Evolutionary conservation across 2,797 vertebrate species (phyloP).

Genomic region (Oreonectes daqikongensis): DNA sequence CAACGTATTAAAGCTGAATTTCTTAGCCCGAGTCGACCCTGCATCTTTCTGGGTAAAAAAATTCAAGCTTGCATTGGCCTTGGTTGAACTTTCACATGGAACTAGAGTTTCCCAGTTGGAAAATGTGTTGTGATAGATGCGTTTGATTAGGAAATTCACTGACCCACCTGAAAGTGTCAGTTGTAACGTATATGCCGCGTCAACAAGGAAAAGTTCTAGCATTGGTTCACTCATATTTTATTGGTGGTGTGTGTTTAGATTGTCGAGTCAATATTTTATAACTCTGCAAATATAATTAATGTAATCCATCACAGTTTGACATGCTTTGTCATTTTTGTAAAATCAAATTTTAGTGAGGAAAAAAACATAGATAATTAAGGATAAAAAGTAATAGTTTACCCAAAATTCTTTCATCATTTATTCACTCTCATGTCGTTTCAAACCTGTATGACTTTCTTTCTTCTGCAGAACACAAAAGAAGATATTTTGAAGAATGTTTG

Average conservation of each 20-base stretch:
- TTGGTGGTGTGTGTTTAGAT: background rate
- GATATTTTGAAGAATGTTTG: too few species aligned
- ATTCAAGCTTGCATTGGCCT: slow-evolving; percentile 11
- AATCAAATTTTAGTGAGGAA: too few species aligned
- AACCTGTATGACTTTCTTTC: too few species aligned
- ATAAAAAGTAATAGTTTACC: too few species aligned
- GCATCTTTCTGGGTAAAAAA: slow-evolving; percentile 16
- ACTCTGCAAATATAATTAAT: background rate
- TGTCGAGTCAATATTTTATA: background rate
- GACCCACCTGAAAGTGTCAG: background rate
- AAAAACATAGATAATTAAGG: too few species aligned
- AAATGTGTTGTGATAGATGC: slow-evolving; percentile 11
- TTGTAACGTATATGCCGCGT: background rate
- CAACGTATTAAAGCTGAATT: slow-evolving; percentile 18
- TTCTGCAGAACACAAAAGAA: too few species aligned
- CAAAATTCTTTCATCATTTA: too few species aligned
- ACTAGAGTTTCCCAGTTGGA: background rate
- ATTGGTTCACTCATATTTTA: background rate
- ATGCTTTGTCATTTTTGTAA: background rate
- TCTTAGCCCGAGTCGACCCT: slow-evolving; percentile 18
- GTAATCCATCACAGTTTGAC: background rate
- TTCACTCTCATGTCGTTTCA: too few species aligned
- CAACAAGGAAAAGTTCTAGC: background rate
- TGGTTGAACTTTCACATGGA: slow-evolving; percentile 13
- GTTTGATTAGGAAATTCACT: slow-evolving; percentile 8